These are phyloP conservation scores for Ibycter americanus DNA, from an alignment of 2,797 vertebrate species.

Conservation along the genomic window DNA sequence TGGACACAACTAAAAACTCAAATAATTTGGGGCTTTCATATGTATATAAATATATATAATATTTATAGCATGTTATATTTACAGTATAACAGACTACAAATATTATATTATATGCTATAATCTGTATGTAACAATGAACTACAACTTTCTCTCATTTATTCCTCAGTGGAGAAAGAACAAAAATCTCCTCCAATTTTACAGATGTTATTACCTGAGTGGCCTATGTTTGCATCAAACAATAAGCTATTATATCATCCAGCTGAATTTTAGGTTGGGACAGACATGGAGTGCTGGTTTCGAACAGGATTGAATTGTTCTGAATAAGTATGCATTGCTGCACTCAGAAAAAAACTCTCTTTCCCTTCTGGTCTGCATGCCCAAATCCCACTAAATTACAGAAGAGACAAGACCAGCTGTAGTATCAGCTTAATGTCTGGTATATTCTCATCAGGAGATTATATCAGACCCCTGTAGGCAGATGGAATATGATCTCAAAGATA, in stretches of 20 bases:
- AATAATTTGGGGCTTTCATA: neutral
- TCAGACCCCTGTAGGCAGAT: neutral
- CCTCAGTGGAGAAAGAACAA: neutral
- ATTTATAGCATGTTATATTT: neutral
- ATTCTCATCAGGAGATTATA: constrained; percentile 2
- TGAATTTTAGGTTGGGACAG: neutral
- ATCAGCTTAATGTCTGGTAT: constrained; percentile 11
- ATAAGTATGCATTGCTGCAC: neutral
- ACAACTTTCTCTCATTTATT: neutral
- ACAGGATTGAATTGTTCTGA: neutral
- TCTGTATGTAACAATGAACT: neutral
- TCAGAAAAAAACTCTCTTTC: neutral
- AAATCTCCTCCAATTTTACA: neutral
- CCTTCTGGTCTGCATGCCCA: neutral
- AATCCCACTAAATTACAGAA: neutral
- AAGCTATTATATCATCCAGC: neutral
- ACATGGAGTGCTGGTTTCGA: neutral
- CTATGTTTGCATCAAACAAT: neutral
- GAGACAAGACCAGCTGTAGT: neutral
- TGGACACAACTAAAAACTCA: neutral
- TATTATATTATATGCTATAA: neutral
- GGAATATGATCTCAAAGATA: constrained; percentile 16
- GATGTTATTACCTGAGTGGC: neutral
- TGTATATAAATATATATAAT: neutral
- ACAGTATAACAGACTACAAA: neutral